Conservation (phyloP, 2,113 vertebrate species). For the Petromus typicus region DNA sequence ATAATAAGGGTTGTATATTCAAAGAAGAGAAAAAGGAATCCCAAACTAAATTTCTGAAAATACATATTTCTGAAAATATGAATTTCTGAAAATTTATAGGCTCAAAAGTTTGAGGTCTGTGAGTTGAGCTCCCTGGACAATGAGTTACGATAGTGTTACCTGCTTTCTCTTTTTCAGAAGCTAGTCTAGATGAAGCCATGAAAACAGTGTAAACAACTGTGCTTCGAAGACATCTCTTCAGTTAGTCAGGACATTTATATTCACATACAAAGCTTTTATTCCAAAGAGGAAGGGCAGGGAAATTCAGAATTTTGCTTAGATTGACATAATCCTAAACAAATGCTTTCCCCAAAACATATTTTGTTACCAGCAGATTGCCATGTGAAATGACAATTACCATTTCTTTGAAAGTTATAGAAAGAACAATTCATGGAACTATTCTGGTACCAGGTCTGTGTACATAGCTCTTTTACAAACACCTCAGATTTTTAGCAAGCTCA, state of each 20-base stretch:
- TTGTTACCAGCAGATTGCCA: not conserved
- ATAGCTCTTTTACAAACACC: constrained; percentile 20
- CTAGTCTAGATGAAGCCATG: not conserved
- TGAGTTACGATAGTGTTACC: not conserved
- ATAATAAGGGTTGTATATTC: not conserved
- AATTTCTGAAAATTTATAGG: not conserved
- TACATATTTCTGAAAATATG: not conserved
- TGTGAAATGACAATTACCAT: not conserved
- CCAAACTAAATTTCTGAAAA: not conserved
- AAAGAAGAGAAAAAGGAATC: constrained; percentile 9
- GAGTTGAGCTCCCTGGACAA: not conserved
- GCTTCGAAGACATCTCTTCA: too few relatives aligned
- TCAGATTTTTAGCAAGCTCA: constrained; percentile 32
- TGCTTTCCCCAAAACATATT: not conserved
- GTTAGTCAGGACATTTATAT: too few relatives aligned
- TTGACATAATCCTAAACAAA: not conserved
- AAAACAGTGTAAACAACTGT: too few relatives aligned
- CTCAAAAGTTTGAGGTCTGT: not conserved
- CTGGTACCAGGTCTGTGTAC: not conserved
- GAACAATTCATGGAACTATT: constrained; percentile 2
- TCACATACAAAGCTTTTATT: too few relatives aligned
- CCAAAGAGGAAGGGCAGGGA: too few relatives aligned
- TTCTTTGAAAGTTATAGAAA: constrained; percentile 36
- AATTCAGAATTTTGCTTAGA: not conserved
- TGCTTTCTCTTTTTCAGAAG: not conserved